Base-by-base conservation (phyloP, 1,140 invertebrate genomes). In the Cardiocondyla obscurior region DNA sequence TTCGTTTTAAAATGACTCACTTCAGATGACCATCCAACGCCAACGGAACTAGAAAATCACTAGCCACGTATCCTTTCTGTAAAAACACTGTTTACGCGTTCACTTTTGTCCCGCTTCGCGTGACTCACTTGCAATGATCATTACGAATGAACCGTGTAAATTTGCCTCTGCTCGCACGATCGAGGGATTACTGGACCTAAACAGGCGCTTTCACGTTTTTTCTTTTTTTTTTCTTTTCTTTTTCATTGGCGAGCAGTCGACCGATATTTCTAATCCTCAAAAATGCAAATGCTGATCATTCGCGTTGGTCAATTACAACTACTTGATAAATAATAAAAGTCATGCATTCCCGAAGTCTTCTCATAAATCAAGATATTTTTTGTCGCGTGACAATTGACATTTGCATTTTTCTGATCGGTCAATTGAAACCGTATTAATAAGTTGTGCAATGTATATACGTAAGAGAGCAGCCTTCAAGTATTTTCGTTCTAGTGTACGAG, bases 21-120 rank as follows among this genome's bases (percentile, higher is more conserved):
- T 30, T 7, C n/a, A 25, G 19, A 44, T 62, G 28, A 76, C 19
- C 55, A 39, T 36, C 42, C 25, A 51, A 22, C 28, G 14, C 22
- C n/a, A 60, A 46, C 55, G 53, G 42, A 74, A 74, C 28, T 64
- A 64, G 73, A 76, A 64, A 64, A 64, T 72, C 51, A 28, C 14
- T 49, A 19, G 28, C 16, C n/a, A 8, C 19, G 19, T 30, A 28
- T 62, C 36, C 30, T 49, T 49, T 46, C 49, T 28, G 42, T 30
- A 57, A 60, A 76, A 76, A 76, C 39, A 5, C n/a, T 76, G 28
- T 64, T 62, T 62, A 64, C 57, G 19, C 30, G 8, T 53, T 64
- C 73, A 25, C 57, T 33, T 62, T 64, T 76, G 28, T 22, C 28
- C 19, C 65, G 30, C 65, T 64, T 36, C 64, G 39, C 72, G 64